These are phyloP conservation scores for Microplitis mediator DNA, from an alignment of 1,140 invertebrate genomes.

Conservation along the genomic window DNA sequence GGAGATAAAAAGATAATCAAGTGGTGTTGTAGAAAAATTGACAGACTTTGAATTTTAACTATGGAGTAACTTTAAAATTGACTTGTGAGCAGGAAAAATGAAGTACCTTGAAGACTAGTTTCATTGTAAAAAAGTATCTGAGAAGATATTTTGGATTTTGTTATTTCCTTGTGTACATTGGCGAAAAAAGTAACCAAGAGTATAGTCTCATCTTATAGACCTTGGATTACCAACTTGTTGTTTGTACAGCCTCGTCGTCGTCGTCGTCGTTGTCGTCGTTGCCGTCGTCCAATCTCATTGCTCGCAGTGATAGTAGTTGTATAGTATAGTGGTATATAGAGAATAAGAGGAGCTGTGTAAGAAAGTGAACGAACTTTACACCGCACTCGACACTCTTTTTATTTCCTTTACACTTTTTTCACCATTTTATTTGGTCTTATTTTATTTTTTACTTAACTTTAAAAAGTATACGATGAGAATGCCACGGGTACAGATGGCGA, in stretches of 20 bases:
- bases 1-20: too few species aligned
- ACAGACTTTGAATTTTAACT: too few species aligned
- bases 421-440: background rate
- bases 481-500: background rate
- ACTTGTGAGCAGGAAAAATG: too few species aligned
- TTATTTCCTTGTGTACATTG: slow-evolving; percentile 1
- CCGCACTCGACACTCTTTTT: slow-evolving; percentile 8
- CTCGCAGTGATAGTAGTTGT: background rate
- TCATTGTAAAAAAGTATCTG: too few species aligned
- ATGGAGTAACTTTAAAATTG: too few species aligned
- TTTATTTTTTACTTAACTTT: background rate
- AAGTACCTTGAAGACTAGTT: too few species aligned
- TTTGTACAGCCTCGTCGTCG: slow-evolving; percentile 15
- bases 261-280: slow-evolving; percentile 5
- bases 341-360: background rate
- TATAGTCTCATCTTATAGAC: slow-evolving; percentile 12
- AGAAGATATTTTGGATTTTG: too few species aligned
- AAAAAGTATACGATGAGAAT: slow-evolving; percentile 5
- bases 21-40: too few species aligned
- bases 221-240: slow-evolving; percentile 30
- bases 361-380: slow-evolving; percentile 10
- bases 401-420: background rate
- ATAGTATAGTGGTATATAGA: background rate
- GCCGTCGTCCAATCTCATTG: slow-evolving; percentile 22
- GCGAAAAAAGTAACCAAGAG: slow-evolving; percentile 4